Evolutionary conservation across 23 tunicate species (phyloP).

Genomic region (Clavelina lepadiformis): DNA sequence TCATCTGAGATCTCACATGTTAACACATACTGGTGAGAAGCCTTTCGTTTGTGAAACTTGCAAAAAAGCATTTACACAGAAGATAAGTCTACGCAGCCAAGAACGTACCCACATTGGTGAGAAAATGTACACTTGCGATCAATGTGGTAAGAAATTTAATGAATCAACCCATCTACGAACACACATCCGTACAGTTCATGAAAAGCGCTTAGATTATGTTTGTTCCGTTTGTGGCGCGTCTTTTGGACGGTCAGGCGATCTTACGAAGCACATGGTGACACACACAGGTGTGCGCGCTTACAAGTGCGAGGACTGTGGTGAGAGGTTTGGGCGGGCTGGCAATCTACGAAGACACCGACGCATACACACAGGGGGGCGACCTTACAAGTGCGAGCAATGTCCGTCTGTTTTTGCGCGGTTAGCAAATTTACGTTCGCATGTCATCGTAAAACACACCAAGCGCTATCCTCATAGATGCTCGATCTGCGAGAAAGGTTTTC

Average conservation of each 20-base stretch:
- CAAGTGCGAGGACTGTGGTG: conserved; percentile 33
- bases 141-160: conserved; percentile 46
- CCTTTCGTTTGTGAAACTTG: conserved; percentile 42
- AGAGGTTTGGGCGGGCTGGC: conserved; percentile 19
- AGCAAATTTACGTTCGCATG: conserved; percentile 13
- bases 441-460: conserved; percentile 20
- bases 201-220: conserved; percentile 19
- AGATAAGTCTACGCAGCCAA: conserved; percentile 16
- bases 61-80: conserved; percentile 17
- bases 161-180: conserved; percentile 6
- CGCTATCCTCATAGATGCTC: conserved; percentile 27
- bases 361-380: conserved; percentile 25
- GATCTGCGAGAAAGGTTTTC: conserved; percentile 34
- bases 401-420: conserved; percentile 7
- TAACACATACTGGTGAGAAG: conserved; percentile 21
- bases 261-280: conserved; percentile 24
- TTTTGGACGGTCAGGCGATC: conserved; percentile 15
- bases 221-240: conserved; percentile 41
- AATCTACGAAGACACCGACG: conserved; percentile 19
- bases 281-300: conserved; percentile 41
- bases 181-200: conserved; percentile 48
- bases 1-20: conserved; percentile 17
- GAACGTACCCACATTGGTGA: conserved; percentile 30
- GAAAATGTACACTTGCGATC: conserved; percentile 15
- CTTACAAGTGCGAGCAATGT: conserved; percentile 30